A percentile compares a stretch with the other conserved stretches of the same genome.
phyloP scores from a whole-genome alignment of 2,797 vertebrate species.

The Lophotriccus pileatus region DNA sequence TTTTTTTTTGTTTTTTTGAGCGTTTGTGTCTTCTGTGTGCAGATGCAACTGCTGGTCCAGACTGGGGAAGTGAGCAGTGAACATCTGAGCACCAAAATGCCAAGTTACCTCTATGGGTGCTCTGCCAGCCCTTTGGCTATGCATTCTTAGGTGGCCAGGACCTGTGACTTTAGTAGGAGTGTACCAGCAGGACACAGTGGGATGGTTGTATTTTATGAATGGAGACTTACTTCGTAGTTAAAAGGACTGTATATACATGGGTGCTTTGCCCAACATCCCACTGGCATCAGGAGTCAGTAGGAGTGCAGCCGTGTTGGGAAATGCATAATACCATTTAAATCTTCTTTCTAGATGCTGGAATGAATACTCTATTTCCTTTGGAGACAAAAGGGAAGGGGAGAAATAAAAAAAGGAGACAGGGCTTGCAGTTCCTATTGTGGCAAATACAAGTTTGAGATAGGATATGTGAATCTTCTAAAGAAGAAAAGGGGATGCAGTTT shows the following conservation, averaged over 20 bases:
- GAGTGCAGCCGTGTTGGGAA: background rate
- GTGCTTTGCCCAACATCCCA: background rate
- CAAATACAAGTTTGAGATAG: background rate
- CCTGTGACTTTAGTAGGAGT: background rate
- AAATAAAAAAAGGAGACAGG: background rate
- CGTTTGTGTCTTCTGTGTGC: background rate
- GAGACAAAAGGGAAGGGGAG: background rate
- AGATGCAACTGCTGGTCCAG: background rate
- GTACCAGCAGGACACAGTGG: background rate
- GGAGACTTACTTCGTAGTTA: background rate
- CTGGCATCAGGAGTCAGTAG: background rate
- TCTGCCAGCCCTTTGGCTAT: background rate
- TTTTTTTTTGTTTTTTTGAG: too few relatives aligned
- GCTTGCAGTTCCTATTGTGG: background rate
- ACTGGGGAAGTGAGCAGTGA: background rate
- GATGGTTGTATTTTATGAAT: background rate
- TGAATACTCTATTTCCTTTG: background rate
- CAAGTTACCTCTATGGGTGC: background rate
- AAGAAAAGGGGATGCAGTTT: background rate
- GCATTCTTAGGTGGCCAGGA: accelerated
- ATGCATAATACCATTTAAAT: background rate
- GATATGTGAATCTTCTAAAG: background rate
- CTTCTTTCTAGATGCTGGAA: background rate
- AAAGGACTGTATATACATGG: accelerated
- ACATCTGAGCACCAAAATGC: background rate